These are phyloP conservation scores for Acronicta aceris DNA, from an alignment of 2,888 invertebrate genomes.

Conservation along the genomic window DNA sequence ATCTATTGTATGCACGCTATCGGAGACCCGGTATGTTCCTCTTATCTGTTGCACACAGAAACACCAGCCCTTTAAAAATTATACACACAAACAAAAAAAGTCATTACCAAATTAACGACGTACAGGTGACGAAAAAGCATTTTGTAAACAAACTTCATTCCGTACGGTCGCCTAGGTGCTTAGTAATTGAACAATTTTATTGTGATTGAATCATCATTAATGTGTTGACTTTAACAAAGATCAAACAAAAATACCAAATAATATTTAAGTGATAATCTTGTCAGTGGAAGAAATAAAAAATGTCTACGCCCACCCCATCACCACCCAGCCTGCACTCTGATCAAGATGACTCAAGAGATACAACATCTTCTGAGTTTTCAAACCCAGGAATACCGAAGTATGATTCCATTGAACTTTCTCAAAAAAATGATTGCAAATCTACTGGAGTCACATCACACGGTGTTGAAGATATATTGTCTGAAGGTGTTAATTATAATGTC, in stretches of 20 bases:
- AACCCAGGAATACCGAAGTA: constrained; percentile 61
- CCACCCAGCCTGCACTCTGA: constrained; percentile 76
- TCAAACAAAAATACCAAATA: constrained; percentile 14
- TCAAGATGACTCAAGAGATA: constrained; percentile 73
- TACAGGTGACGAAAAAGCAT: constrained; percentile 86
- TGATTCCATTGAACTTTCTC: constrained; percentile 52
- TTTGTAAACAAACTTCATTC: constrained; percentile 84
- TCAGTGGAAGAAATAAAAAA: constrained; percentile 49
- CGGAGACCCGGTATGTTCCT: constrained; percentile 82
- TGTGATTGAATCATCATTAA: constrained; percentile 1
- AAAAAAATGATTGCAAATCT: constrained; percentile 65
- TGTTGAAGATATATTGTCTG: constrained; percentile 82
- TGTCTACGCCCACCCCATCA: constrained; percentile 76
- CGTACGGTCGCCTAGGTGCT: constrained; percentile 76
- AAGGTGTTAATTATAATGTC: constrained; percentile 68
- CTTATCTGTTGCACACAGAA: constrained; percentile 83
- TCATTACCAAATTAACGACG: constrained; percentile 88
- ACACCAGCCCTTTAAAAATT: constrained; percentile 69
- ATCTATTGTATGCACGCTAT: constrained; percentile 82
- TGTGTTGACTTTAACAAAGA: constrained; percentile 44
- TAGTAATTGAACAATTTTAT: constrained; percentile 59
- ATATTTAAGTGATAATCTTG: constrained; percentile 25
- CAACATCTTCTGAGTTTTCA: constrained; percentile 72
- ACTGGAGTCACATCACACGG: constrained; percentile 76
- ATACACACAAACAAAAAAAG: constrained; percentile 81